Percentiles rank a stretch among this genome's conserved stretches.
These are phyloP conservation scores for Isaurus tuberculatus DNA, from an alignment of 92 coral and sea anemone species.

Conservation along the genomic window DNA sequence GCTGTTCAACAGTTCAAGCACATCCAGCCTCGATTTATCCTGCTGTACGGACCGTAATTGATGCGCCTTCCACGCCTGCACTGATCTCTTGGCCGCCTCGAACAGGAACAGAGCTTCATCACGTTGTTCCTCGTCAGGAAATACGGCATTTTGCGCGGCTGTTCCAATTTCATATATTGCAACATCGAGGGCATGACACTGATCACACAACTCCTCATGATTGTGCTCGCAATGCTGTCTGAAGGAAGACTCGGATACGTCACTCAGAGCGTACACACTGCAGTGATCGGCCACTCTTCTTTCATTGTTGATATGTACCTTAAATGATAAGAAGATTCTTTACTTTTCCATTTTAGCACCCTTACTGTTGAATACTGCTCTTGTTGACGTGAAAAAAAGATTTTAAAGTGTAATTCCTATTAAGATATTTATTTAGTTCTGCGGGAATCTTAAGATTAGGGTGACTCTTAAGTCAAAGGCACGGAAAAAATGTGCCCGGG, in stretches of 20 bases:
- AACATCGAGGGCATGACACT: background rate
- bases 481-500: too few species aligned
- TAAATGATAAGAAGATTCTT: background rate
- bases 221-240: conserved; percentile 16
- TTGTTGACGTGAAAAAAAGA: too few species aligned
- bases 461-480: too few species aligned
- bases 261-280: conserved; percentile 32
- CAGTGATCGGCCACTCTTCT: conserved; percentile 19
- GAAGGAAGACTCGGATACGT: background rate
- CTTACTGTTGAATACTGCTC: too few species aligned
- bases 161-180: background rate
- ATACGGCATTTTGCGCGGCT: background rate
- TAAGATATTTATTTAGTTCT: too few species aligned
- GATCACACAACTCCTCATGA: conserved; percentile 10
- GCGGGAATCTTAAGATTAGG: background rate
- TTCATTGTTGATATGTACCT: conserved; percentile 22
- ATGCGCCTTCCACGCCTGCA: conserved; percentile 55
- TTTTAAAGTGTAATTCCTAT: too few species aligned
- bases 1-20: conserved; percentile 23
- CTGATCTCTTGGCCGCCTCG: conserved; percentile 38
- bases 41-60: conserved; percentile 50
- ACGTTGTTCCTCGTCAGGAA: conserved; percentile 11
- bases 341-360: too few species aligned
- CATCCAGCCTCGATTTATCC: conserved; percentile 49
- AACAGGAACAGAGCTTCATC: conserved; percentile 17